Evolutionary conservation across 2,888 invertebrate species (phyloP).

Genomic region (Hyles lineata): DNA sequence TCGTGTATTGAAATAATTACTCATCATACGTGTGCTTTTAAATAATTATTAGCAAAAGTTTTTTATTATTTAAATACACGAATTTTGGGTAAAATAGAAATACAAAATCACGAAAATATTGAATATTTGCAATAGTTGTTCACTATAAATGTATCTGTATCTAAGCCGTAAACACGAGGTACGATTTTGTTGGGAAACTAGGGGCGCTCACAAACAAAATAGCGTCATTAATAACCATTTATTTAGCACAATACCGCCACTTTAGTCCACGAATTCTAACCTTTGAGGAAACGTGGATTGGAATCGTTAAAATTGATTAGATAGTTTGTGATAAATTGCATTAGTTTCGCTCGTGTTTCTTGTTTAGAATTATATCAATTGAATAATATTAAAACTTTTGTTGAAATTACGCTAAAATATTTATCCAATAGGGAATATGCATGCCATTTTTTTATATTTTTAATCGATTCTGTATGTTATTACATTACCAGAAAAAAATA

Average conservation of each 20-base stretch:
- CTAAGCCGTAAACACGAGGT: not conserved
- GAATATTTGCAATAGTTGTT: not conserved
- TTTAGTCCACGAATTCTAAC: constrained; percentile 73
- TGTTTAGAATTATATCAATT: constrained; percentile 44
- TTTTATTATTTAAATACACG: too few relatives aligned
- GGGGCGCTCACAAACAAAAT: constrained; percentile 60
- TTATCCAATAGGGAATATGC: too few relatives aligned
- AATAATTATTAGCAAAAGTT: not conserved
- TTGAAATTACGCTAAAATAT: not conserved
- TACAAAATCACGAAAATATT: not conserved
- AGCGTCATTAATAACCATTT: constrained; percentile 83
- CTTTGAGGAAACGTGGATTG: constrained; percentile 79
- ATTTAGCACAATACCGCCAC: constrained; percentile 81
- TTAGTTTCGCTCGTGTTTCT: constrained; percentile 57
- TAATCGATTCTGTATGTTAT: too few relatives aligned
- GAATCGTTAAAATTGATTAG: constrained; percentile 79
- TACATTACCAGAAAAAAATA: too few relatives aligned
- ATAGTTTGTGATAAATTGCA: constrained; percentile 77
- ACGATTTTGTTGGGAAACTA: constrained; percentile 52
- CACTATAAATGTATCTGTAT: not conserved
- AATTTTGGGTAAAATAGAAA: not conserved
- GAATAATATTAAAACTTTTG: not conserved
- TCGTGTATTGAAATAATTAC: constrained; percentile 45
- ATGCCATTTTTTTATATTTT: too few relatives aligned
- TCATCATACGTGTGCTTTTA: not conserved